Conservation (phyloP, 2,113 vertebrate species). For the Penelope pileata region DNA sequence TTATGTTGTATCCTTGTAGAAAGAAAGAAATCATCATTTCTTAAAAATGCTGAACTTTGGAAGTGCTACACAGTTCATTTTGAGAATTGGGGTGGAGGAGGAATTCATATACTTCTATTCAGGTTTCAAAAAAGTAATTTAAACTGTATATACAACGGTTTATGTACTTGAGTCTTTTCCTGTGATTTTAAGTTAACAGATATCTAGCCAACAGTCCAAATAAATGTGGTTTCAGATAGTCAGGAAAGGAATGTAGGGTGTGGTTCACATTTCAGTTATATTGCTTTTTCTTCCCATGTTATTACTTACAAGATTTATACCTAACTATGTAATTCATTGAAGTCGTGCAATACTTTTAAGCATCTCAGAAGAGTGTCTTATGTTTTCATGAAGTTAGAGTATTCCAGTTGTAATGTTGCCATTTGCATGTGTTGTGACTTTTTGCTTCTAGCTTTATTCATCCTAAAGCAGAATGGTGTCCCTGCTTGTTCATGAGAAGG, state of each 20-base stretch:
- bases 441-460: background rate
- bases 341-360: background rate
- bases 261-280: background rate
- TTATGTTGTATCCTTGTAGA: background rate
- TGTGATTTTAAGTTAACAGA: background rate
- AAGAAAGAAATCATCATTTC: background rate
- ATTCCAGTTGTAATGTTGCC: background rate
- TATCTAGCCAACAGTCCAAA: background rate
- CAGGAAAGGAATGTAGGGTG: background rate
- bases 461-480: background rate
- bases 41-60: background rate
- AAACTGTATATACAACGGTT: background rate
- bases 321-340: background rate
- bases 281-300: background rate
- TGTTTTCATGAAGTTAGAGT: background rate
- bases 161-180: background rate
- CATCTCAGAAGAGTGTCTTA: background rate
- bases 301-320: background rate
- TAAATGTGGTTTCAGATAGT: accelerated
- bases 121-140: background rate
- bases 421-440: background rate
- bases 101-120: background rate
- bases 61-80: background rate
- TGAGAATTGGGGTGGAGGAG: background rate
- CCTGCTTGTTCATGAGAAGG: background rate